Evolutionary conservation across 2,888 invertebrate genomes (phyloP).

Genomic region (Neria commutata): DNA sequence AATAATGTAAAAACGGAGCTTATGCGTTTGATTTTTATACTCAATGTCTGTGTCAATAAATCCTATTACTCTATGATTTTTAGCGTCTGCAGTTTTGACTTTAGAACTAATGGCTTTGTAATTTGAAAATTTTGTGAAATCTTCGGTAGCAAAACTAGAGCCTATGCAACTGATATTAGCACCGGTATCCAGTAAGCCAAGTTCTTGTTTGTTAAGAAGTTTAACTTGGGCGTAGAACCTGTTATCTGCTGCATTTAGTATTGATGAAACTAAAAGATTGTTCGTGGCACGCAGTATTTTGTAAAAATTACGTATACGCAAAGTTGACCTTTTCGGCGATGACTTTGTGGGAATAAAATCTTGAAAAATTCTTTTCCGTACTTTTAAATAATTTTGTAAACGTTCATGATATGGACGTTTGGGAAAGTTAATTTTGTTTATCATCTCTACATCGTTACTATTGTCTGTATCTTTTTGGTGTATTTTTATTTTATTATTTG

Average conservation of each 20-base stretch:
- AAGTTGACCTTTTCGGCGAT: slow-evolving; percentile 2
- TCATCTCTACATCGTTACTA: no score
- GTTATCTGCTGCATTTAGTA: slow-evolving; percentile 10
- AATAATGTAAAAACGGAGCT: no score
- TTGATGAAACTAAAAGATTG: slow-evolving; percentile 15
- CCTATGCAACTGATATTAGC: slow-evolving; percentile 20
- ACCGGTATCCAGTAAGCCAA: slow-evolving; percentile 17
- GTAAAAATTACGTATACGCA: slow-evolving; percentile 7
- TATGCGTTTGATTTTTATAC: no score
- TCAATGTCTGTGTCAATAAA: slow-evolving; percentile 3
- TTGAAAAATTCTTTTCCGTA: not conserved
- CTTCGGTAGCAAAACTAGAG: slow-evolving; percentile 2
- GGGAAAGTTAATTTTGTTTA: not conserved
- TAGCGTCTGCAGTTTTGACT: slow-evolving; percentile 14
- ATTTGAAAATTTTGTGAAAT: not conserved
- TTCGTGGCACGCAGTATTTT: not conserved
- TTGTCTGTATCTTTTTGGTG: not conserved
- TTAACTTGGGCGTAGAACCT: slow-evolving; percentile 17
- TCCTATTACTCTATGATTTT: slow-evolving; percentile 1
- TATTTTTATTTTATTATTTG: not conserved
- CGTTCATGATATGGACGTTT: not conserved
- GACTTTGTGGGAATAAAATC: not conserved
- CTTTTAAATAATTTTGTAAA: not conserved
- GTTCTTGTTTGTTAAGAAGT: slow-evolving; percentile 7
- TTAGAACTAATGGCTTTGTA: slow-evolving; percentile 3